Evolutionary conservation across 2,797 vertebrate species (phyloP).

Genomic region (Taeniopygia guttata): DNA sequence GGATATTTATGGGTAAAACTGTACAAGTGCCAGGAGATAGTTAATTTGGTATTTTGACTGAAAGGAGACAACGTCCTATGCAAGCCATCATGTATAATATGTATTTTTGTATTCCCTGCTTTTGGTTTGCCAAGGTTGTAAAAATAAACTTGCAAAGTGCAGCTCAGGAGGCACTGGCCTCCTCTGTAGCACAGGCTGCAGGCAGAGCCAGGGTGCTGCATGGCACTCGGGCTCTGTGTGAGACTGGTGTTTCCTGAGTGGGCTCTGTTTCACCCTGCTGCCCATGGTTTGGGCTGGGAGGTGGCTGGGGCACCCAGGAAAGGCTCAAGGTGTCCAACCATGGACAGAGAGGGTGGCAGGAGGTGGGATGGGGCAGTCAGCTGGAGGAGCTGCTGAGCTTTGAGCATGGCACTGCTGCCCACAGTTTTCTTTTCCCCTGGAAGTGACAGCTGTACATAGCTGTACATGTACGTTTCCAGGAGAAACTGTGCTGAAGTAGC

Average conservation of each 20-base stretch:
- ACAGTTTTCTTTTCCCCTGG: neutral
- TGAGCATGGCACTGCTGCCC: accelerated
- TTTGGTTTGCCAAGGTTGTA: neutral
- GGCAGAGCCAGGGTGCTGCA: accelerated
- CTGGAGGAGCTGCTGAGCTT: neutral
- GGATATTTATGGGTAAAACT: neutral
- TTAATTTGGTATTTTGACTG: neutral
- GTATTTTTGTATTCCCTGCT: neutral
- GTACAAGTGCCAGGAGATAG: neutral
- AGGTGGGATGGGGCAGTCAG: neutral
- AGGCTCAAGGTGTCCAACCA: neutral
- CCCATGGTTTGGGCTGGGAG: neutral
- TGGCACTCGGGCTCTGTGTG: neutral
- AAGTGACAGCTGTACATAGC: slow-evolving; percentile 2
- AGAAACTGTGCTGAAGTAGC: neutral
- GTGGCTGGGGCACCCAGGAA: neutral
- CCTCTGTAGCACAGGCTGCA: neutral
- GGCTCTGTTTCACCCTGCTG: neutral
- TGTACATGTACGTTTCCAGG: neutral
- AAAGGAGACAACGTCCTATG: neutral
- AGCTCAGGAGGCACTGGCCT: neutral
- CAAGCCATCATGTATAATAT: neutral
- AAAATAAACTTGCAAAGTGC: neutral
- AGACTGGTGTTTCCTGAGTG: neutral
- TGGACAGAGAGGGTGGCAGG: neutral